These are phyloP conservation scores for Oxycera nigricornis DNA, from an alignment of 2,888 invertebrate species.

Conservation along the genomic window DNA sequence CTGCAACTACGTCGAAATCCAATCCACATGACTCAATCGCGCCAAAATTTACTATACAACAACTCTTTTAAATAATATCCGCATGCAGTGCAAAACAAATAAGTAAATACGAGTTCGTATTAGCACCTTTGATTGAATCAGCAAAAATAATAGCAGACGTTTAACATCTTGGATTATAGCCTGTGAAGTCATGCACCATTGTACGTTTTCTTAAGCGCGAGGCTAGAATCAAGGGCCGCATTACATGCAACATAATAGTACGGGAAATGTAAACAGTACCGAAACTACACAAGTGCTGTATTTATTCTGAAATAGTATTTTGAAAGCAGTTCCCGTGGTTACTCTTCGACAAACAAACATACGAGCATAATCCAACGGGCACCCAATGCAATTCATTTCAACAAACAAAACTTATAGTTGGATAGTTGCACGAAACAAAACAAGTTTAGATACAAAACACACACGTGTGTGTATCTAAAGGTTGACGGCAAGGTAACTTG, in stretches of 20 bases:
- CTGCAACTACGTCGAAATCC: too few relatives aligned
- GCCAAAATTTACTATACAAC: too few relatives aligned
- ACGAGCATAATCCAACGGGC: too few relatives aligned
- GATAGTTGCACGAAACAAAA: neutral
- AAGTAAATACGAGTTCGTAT: too few relatives aligned
- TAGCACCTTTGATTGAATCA: neutral
- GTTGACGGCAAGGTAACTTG: conserved; percentile 1
- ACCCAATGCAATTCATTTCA: conserved; percentile 16
- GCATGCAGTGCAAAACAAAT: too few relatives aligned
- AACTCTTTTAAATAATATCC: too few relatives aligned
- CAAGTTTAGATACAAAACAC: neutral
- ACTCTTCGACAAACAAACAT: too few relatives aligned
- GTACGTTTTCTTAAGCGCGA: neutral
- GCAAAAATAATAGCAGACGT: neutral
- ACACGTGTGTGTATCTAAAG: neutral
- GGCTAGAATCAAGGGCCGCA: neutral
- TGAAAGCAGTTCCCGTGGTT: neutral
- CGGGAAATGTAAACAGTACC: neutral
- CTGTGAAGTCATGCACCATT: neutral
- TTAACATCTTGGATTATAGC: neutral
- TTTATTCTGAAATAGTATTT: neutral
- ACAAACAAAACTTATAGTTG: conserved; percentile 15
- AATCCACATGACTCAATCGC: too few relatives aligned
- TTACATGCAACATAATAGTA: neutral
- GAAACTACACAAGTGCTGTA: neutral